Evolutionary conservation across 1,140 invertebrate genomes (phyloP), one percentile per base, ranked within the genome.

Genomic region (Drosophila novamexicana): DNA sequence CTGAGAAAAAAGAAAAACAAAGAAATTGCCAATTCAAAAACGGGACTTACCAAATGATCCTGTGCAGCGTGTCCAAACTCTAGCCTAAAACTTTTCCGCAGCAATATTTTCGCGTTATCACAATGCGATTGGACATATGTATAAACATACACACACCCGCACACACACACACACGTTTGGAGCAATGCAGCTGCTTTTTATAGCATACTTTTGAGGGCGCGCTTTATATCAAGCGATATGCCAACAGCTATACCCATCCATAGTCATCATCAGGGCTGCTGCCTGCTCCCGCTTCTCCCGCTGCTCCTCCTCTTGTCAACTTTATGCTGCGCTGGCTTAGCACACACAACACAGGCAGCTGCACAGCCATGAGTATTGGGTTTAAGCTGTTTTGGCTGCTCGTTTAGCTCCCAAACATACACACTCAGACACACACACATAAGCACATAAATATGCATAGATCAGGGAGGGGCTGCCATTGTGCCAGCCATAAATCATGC

Each of bases 401-500:
- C 29, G 50, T 50, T 74, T 62, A 45, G 64, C 58, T 39, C 65
- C 14, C 16, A 36, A 74, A 52, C 37, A 57, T 47, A 34, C 45
- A 53, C 62, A 37, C 37, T 7, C 71, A 45, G 57, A 14, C 18
- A 79, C 54, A 52, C 54, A 22, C 10, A 65, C 53, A 37, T 10
- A 54, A 37, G 36, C 36, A 49, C 14, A 73, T 39, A 37, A 29
- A 18, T 34, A 32, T 32, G 34, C 71, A 47, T 61, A 68, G 63
- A 49, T 64, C 58, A 56, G 34, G 22, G 12, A 14, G 50, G 37
- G 6, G 34, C 49, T 62, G 45, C 79, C 79, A 81, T 81, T 77
- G 79, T 81, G 59, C 67, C 79, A 86, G 65, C 83, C 83, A 86
- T 86, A 86, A 86, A 86, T 86, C 83, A 86, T 88, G 79, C 84